These are phyloP conservation scores for Tineola bisselliella DNA, from an alignment of 2,888 invertebrate species.

Conservation along the genomic window DNA sequence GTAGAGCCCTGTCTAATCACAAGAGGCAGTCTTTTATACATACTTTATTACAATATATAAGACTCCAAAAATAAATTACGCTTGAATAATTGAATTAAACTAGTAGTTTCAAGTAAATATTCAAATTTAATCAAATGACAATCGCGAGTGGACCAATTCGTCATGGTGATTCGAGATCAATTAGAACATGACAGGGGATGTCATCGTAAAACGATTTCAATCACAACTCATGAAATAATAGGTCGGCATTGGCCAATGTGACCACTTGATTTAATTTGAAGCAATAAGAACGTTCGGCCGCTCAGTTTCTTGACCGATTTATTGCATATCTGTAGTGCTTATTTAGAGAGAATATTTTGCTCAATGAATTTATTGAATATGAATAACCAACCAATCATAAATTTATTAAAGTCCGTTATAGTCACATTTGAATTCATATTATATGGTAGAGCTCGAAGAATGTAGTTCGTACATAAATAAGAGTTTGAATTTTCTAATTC, in stretches of 20 bases:
- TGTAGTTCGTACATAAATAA: no score
- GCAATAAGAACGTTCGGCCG: neutral
- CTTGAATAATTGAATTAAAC: no score
- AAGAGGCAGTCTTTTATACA: no score
- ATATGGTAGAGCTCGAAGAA: no score
- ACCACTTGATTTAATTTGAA: neutral
- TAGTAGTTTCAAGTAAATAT: no score
- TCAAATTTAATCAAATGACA: no score
- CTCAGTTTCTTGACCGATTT: constrained; percentile 1
- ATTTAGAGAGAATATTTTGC: neutral
- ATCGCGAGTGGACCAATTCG: constrained; percentile 17
- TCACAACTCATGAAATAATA: constrained; percentile 29
- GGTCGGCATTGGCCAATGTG: constrained; percentile 25
- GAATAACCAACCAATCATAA: neutral
- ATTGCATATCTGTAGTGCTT: neutral
- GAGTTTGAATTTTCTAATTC: no score
- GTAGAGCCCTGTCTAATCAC: no score
- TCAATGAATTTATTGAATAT: constrained; percentile 1
- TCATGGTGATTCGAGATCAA: constrained; percentile 35
- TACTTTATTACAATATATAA: no score
- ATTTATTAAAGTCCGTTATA: neutral
- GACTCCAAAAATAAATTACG: no score
- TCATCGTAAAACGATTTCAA: constrained; percentile 31
- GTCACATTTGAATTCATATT: neutral
- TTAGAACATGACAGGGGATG: constrained; percentile 30